phyloP scores from a whole-genome alignment of 2,797 vertebrate species.

The Coreius guichenoti region DNA sequence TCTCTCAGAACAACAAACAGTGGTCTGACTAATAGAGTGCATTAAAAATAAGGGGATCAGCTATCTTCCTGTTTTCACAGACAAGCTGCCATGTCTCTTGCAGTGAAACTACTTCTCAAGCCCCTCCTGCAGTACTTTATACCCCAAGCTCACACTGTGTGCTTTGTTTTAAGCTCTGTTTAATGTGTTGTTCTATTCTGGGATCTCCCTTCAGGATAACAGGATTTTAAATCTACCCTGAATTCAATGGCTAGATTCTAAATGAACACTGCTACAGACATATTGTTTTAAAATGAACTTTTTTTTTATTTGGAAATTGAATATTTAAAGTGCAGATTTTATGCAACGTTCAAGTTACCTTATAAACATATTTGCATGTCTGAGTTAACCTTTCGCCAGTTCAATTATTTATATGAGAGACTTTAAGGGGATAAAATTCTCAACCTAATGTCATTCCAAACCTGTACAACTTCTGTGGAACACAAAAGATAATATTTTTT shows the following conservation, averaged over 20 bases:
- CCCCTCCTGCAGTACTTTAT: constrained; percentile 12
- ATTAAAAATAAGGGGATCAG: constrained; percentile 2
- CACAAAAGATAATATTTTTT: background rate
- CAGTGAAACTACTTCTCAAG: background rate
- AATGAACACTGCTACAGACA: background rate
- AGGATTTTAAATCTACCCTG: background rate
- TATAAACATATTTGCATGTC: background rate
- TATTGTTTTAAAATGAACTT: background rate
- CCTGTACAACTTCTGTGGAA: background rate
- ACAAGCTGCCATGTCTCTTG: background rate
- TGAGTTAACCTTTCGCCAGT: background rate
- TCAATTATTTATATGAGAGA: background rate
- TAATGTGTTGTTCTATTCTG: constrained; percentile 40
- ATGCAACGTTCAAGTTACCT: background rate
- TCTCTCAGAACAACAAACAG: background rate
- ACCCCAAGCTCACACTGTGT: constrained; percentile 22
- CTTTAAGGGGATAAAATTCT: background rate
- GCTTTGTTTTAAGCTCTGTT: constrained; percentile 27
- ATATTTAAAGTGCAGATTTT: background rate
- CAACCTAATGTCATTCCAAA: background rate
- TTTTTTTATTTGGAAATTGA: background rate
- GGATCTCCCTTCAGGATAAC: constrained; percentile 22
- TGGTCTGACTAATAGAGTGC: background rate
- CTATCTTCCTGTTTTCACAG: constrained; percentile 23
- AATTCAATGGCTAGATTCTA: background rate